Base-by-base conservation (phyloP, 92 coral and sea anemone genomes). In the Bergia puertoricense region DNA sequence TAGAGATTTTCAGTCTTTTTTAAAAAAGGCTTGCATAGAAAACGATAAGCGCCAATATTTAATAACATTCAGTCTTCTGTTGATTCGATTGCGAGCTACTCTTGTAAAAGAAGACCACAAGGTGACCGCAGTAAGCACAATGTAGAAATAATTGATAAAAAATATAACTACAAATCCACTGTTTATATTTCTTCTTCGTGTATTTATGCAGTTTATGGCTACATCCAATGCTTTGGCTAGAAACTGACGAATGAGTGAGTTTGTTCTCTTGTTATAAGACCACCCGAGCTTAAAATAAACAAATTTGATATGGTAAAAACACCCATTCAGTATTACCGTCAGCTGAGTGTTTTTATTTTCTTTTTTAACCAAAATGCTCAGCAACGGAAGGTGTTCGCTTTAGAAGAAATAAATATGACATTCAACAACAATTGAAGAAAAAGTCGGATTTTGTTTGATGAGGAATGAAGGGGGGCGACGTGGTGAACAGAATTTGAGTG, bases 261-360 rank as follows among this genome's bases (percentile, higher is more conserved):
- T 5, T 2, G 41, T 14, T 44, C 7, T 18, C 79, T 71, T 30
- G 68, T 84, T 84, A 84, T 18, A 8, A 84, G 87, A 84, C 87
- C 77, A 71, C 87, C 87, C 87, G 45, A 84, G 87, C 68, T 16
- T 71, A 84, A 71, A 84, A 84, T 73, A 84, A 84, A 84, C 78
- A 84, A 69, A 71, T 51, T 84, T 82, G 76, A 82, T 82, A 82
- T 65, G 59, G 57, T 20, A 23, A 82, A 81, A 82, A 66, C 85
- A 81, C 11, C 66, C 69, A 37, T 73, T 71, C 87, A 36, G 36
- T 11, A 45, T 11, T 15, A 37, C 45, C 65, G 66, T 84, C 66
- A 72, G 37, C 43, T 36, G 44, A 48, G 45, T 69, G 77, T 84
- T 80, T 56, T 39, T 84, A 72, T 84, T 84, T 71, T 68, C 56